Evolutionary conservation across 2,113 vertebrate species (phyloP).

Genomic region (Lethenteron camtschaticum): DNA sequence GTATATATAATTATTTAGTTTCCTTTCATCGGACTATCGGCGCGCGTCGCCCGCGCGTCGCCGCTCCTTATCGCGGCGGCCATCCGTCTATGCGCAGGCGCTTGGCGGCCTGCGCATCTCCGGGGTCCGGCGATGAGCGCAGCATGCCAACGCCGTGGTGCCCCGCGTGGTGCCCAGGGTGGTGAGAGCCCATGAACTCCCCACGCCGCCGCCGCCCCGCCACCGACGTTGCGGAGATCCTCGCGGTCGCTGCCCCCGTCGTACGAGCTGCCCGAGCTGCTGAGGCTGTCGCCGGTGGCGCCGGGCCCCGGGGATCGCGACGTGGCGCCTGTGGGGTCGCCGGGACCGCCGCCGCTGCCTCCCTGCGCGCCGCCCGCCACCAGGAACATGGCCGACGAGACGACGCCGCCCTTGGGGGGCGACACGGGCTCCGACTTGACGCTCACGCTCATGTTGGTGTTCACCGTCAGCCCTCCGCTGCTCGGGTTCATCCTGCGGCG

Average conservation of each 20-base stretch:
- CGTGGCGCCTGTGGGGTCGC: slow-evolving; percentile 31
- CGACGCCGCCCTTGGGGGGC: slow-evolving; percentile 57
- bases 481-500: neutral
- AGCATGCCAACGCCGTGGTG: neutral
- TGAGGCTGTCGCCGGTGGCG: slow-evolving; percentile 44
- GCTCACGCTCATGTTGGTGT: slow-evolving; percentile 61
- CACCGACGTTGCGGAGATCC: slow-evolving; percentile 40
- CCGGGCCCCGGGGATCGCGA: slow-evolving; percentile 26
- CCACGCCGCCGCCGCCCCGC: slow-evolving; percentile 24
- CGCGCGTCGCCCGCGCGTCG: slow-evolving; percentile 45
- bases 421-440: slow-evolving; percentile 91
- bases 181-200: too few species aligned
- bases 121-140: slow-evolving; percentile 1
- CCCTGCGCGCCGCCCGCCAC: slow-evolving; percentile 17
- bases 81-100: slow-evolving; percentile 73
- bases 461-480: slow-evolving; percentile 41
- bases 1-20: too few species aligned
- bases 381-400: slow-evolving; percentile 23
- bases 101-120: slow-evolving; percentile 37
- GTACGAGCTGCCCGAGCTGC: slow-evolving; percentile 69
- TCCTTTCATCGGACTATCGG: neutral
- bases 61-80: slow-evolving; percentile 30
- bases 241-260: slow-evolving; percentile 61
- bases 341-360: slow-evolving; percentile 34
- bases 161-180: too few species aligned